phyloP scores from a whole-genome alignment of 2,113 vertebrate genomes.

The Anser cygnoides region DNA sequence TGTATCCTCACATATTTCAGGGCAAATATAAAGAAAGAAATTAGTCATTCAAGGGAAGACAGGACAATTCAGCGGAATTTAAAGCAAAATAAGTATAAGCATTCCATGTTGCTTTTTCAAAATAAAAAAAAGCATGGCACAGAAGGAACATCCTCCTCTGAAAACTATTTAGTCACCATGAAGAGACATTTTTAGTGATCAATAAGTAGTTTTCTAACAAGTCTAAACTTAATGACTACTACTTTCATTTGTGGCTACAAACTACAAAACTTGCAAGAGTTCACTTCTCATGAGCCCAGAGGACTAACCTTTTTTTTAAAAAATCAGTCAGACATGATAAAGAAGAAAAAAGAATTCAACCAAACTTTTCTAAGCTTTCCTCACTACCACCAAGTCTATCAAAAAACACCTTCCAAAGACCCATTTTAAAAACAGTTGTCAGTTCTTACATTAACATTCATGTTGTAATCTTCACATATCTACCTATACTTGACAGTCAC shows the following conservation, averaged over 20 bases:
- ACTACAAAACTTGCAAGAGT: rapidly evolving
- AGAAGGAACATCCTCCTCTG: background rate
- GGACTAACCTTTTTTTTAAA: background rate
- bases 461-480: background rate
- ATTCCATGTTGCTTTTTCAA: background rate
- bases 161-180: background rate
- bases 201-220: background rate
- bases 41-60: background rate
- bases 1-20: background rate
- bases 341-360: background rate
- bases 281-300: background rate
- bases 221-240: background rate
- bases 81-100: background rate
- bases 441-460: background rate
- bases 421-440: background rate
- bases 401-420: background rate
- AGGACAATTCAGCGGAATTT: background rate
- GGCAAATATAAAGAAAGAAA: background rate
- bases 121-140: background rate
- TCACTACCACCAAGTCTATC: background rate
- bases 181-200: background rate
- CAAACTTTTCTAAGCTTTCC: background rate
- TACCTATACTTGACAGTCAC: background rate
- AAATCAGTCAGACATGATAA: background rate
- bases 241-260: background rate